These are phyloP conservation scores for Solenopsis invicta DNA, from an alignment of 1,140 invertebrate genomes.

Conservation along the genomic window DNA sequence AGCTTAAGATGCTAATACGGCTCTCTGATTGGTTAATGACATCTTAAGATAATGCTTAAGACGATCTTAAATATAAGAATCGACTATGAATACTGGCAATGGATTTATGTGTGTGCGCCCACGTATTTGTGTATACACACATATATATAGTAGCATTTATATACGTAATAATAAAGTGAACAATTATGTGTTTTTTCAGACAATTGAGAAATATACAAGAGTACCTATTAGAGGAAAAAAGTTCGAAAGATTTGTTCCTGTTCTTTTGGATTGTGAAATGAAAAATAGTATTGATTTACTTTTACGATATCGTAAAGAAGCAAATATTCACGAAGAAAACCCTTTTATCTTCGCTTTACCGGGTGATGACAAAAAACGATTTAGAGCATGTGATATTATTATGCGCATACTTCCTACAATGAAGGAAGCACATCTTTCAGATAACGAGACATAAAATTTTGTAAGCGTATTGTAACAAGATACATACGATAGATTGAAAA, in stretches of 20 bases:
- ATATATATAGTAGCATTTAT: neutral
- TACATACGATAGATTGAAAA: neutral
- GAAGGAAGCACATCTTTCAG: neutral
- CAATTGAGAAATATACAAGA: neutral
- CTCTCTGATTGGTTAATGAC: no score
- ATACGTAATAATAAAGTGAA: neutral
- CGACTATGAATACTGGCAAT: no score
- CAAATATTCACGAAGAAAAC: conserved; percentile 3
- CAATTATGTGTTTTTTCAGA: neutral
- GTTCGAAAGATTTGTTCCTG: neutral
- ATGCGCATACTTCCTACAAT: neutral
- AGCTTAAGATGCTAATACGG: no score
- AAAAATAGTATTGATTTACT: neutral
- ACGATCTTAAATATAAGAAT: no score
- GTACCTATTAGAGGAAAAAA: conserved; percentile 11
- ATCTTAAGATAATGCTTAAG: no score
- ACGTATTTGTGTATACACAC: no score
- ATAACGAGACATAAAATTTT: conserved; percentile 6
- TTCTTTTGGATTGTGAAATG: conserved; percentile 30
- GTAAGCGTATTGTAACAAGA: neutral
- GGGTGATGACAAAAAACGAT: conserved; percentile 9
- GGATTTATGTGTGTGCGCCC: no score
- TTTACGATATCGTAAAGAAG: conserved; percentile 2
- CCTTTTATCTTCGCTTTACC: conserved; percentile 8
- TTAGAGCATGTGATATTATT: conserved; percentile 15